phyloP scores from a whole-genome alignment of 2,888 invertebrate genomes.

The Gymnosoma rotundatum region DNA sequence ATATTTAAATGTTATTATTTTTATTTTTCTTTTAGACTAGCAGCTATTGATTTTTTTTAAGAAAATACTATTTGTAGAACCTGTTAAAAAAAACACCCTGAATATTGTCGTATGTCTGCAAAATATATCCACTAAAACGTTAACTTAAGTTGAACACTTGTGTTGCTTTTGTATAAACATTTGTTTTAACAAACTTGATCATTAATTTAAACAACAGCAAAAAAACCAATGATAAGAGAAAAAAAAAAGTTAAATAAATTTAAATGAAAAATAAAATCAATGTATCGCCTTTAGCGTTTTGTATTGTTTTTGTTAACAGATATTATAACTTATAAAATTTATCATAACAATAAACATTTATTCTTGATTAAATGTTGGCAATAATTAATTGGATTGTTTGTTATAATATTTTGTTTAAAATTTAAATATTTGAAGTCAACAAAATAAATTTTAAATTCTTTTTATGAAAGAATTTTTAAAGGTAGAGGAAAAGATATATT shows the following conservation, averaged over 20 bases:
- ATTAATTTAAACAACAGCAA: slow-evolving; percentile 40
- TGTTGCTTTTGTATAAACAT: slow-evolving; percentile 54
- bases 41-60: slow-evolving; percentile 36
- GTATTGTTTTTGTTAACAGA: slow-evolving; percentile 48
- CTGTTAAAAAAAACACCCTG: slow-evolving; percentile 38
- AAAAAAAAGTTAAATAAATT: slow-evolving; percentile 14
- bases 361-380: slow-evolving; percentile 49
- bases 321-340: slow-evolving; percentile 37
- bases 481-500: background rate
- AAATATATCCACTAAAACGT: slow-evolving; percentile 10
- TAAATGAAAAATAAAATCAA: slow-evolving; percentile 50
- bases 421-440: slow-evolving; percentile 18
- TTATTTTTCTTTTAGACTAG: slow-evolving; percentile 44
- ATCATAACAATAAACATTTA: slow-evolving; percentile 43
- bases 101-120: background rate
- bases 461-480: background rate
- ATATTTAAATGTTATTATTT: slow-evolving; percentile 56
- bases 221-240: background rate
- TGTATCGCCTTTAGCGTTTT: slow-evolving; percentile 57
- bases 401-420: background rate
- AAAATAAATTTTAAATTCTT: slow-evolving; percentile 24
- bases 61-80: slow-evolving; percentile 33
- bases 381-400: slow-evolving; percentile 52
- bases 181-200: slow-evolving; percentile 54
- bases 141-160: slow-evolving; percentile 50